Percentiles rank a stretch among this genome's conserved stretches.
Conservation (phyloP, 30 jellyfish, hydroid and myxozoan species). For the Pseudorhiza aurosa region DNA sequence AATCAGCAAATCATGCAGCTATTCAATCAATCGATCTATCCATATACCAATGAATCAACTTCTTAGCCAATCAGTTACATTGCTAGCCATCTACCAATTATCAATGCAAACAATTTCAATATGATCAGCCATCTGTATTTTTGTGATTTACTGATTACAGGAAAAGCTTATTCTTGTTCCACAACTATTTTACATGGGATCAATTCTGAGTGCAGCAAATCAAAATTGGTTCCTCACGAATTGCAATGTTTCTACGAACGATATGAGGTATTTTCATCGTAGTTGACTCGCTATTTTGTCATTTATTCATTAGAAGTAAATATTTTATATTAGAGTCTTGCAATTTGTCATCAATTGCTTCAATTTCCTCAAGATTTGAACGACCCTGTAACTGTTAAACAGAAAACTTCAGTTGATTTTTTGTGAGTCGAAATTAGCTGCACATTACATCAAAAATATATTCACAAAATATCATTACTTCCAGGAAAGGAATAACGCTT, state of each 20-base stretch:
- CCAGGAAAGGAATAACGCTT: no score
- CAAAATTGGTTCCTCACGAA: slow-evolving; percentile 58
- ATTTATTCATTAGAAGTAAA: no score
- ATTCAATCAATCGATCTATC: background rate
- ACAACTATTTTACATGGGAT: slow-evolving; percentile 74
- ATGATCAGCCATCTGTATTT: no score
- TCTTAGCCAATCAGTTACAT: background rate
- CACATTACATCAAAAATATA: no score
- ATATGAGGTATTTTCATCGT: slow-evolving; percentile 86
- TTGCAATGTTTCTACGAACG: slow-evolving; percentile 77
- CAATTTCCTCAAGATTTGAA: background rate
- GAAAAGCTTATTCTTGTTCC: slow-evolving; percentile 87
- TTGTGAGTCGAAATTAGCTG: no score
- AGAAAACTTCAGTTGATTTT: no score
- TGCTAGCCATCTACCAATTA: no score
- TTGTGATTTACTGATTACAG: slow-evolving; percentile 18
- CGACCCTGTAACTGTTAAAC: no score
- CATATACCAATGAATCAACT: background rate
- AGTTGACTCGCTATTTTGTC: no score
- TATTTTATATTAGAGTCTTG: no score
- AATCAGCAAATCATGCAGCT: background rate
- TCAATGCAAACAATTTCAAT: no score
- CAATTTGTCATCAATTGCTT: background rate
- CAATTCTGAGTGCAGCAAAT: slow-evolving; percentile 50
- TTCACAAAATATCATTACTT: no score